phyloP scores from a whole-genome alignment of 2,888 invertebrate species.

The Zelleria hepariella region DNA sequence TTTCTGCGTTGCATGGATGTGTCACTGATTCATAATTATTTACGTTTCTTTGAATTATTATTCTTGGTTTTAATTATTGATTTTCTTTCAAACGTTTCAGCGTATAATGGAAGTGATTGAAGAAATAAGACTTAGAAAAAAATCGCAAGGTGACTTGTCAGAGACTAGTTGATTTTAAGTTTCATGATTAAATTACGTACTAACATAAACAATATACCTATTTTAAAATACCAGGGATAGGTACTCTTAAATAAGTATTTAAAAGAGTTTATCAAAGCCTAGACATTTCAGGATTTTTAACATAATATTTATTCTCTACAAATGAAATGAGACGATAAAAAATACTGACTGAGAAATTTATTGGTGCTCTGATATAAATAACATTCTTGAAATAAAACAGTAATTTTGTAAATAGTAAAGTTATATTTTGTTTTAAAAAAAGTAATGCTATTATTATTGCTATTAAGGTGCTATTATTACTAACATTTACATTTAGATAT shows the following conservation, averaged over 20 bases:
- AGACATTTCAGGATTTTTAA: no score
- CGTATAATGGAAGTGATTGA: conserved; percentile 69
- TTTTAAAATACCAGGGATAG: no score
- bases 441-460: neutral
- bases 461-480: neutral
- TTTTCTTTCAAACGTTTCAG: conserved; percentile 53
- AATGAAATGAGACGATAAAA: no score
- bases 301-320: no score
- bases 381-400: neutral
- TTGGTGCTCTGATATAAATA: conserved; percentile 6
- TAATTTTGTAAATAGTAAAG: neutral
- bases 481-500: neutral
- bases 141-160: conserved; percentile 52
- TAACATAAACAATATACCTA: no score
- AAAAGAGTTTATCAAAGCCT: no score
- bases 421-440: no score
- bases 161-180: conserved; percentile 36
- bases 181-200: no score
- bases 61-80: conserved; percentile 4
- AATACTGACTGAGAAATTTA: no score
- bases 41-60: neutral
- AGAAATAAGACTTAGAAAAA: conserved; percentile 69
- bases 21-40: no score
- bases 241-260: no score
- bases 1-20: neutral